Evolutionary conservation across 2,888 invertebrate genomes (phyloP).

Genomic region (Camptogramma bilineatum): DNA sequence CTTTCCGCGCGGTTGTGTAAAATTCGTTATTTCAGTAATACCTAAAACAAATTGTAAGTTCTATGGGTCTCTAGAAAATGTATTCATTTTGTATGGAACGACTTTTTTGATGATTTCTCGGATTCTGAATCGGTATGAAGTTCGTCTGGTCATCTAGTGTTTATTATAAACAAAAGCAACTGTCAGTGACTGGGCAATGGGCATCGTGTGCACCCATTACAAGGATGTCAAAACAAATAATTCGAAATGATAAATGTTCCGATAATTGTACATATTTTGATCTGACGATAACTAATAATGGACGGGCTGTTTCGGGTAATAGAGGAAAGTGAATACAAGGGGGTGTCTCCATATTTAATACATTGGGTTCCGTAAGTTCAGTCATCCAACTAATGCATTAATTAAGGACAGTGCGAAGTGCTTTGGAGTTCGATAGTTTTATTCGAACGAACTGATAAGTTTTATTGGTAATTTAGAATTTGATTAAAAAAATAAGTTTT

Average conservation of each 20-base stretch:
- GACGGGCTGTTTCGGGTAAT: constrained; percentile 35
- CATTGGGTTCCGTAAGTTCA: constrained; percentile 28
- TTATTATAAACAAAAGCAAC: constrained; percentile 18
- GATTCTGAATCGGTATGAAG: no score
- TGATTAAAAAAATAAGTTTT: no score
- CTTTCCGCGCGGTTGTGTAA: no score
- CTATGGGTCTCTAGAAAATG: no score
- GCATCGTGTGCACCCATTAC: constrained; percentile 37
- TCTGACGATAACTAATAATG: constrained; percentile 49
- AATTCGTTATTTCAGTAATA: no score
- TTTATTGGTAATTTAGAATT: no score
- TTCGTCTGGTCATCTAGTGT: no score
- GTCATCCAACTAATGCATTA: background rate
- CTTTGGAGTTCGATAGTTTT: no score
- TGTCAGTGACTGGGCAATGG: constrained; percentile 29
- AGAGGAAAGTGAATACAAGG: constrained; percentile 22
- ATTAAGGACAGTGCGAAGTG: background rate
- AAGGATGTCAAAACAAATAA: constrained; percentile 77
- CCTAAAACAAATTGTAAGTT: no score
- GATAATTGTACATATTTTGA: constrained; percentile 75
- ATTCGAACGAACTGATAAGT: no score
- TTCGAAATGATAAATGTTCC: constrained; percentile 73
- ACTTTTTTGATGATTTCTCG: no score
- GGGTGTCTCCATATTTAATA: background rate
- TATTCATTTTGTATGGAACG: no score